Percentiles rank a stretch among this genome's conserved stretches.
These are phyloP conservation scores for Leuctra nigra DNA, from an alignment of 2,888 invertebrate species.

Conservation along the genomic window DNA sequence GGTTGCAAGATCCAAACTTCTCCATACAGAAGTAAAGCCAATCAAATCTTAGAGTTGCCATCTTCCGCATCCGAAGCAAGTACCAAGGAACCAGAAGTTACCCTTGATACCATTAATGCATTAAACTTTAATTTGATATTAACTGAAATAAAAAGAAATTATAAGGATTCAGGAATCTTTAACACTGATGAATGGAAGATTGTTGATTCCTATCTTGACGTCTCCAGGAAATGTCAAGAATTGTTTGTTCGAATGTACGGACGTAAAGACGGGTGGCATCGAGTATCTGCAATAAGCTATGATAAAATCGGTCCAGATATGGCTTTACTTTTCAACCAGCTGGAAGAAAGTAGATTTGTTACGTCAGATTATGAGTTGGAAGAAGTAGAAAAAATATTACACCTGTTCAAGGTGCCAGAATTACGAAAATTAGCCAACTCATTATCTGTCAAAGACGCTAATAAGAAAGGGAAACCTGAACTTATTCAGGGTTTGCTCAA, in stretches of 20 bases:
- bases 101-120: constrained; percentile 13
- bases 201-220: constrained; percentile 6
- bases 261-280: constrained; percentile 25
- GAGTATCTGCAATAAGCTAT: constrained; percentile 21
- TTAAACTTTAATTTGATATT: constrained; percentile 4
- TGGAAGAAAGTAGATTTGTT: constrained; percentile 19
- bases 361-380: constrained; percentile 11
- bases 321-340: not conserved
- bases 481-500: constrained; percentile 12
- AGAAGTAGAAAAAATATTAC: constrained; percentile 28
- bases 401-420: constrained; percentile 38
- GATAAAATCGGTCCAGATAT: constrained; percentile 5
- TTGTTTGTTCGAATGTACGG: constrained; percentile 26
- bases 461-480: constrained; percentile 2
- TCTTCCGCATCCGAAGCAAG: not conserved
- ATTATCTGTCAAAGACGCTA: constrained; percentile 33
- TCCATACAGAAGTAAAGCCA: not conserved
- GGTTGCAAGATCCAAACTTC: not conserved
- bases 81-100: not conserved
- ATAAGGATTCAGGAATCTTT: not conserved
- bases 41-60: not conserved
- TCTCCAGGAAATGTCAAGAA: constrained; percentile 16
- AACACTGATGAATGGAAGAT: not conserved
- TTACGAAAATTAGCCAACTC: constrained; percentile 40
- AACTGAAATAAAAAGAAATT: constrained; percentile 2